phyloP scores from a whole-genome alignment of 1,140 invertebrate species.

The Oncopodura yosiiana region DNA sequence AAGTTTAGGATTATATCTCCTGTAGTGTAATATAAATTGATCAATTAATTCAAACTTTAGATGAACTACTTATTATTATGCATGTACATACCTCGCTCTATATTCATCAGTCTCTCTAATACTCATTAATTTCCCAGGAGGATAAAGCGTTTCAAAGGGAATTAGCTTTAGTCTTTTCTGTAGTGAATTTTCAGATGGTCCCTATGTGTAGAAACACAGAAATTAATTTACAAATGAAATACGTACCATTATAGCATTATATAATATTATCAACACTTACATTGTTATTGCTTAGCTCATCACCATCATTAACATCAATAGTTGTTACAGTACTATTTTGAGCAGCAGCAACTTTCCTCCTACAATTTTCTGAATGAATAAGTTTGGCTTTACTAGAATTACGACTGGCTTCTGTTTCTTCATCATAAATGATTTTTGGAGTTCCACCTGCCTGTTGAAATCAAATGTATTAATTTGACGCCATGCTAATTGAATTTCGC shows the following conservation, averaged over 20 bases:
- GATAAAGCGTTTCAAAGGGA: constrained; percentile 56
- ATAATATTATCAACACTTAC: background rate
- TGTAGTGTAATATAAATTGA: background rate
- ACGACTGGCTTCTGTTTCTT: too few species aligned
- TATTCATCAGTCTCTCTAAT: constrained; percentile 39
- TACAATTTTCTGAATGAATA: too few species aligned
- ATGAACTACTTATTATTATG: background rate
- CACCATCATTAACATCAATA: too few species aligned
- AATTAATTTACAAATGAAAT: too few species aligned
- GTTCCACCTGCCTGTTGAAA: too few species aligned
- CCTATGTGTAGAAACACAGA: too few species aligned
- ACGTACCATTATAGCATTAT: background rate
- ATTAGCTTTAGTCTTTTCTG: constrained; percentile 54
- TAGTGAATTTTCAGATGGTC: constrained; percentile 41
- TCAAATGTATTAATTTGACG: too few species aligned
- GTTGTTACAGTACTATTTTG: too few species aligned
- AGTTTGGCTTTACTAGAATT: too few species aligned
- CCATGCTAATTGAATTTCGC: too few species aligned
- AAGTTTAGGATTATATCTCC: background rate
- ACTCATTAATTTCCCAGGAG: constrained; percentile 61
- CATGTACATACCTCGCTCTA: constrained; percentile 10
- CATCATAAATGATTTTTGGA: too few species aligned
- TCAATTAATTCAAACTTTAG: background rate
- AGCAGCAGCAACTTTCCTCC: too few species aligned
- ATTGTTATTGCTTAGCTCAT: background rate